Evolutionary conservation across 2,888 invertebrate genomes (phyloP), one percentile per base, ranked within the genome.

Genomic region (Caenorhabditis wallacei): DNA sequence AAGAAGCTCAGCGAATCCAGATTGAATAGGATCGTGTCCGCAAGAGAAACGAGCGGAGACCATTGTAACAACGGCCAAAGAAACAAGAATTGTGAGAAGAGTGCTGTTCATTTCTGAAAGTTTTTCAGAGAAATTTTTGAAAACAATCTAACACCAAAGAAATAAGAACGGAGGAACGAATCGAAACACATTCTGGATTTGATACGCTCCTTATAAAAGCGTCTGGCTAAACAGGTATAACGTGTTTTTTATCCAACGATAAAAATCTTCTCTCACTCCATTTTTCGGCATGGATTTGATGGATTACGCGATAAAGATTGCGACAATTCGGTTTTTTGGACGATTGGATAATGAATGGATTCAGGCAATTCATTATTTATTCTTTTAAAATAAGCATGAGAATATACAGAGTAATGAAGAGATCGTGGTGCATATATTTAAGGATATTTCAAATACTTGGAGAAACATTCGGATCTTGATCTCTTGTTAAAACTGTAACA

Each of bases 1-100:
- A 13, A 83, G 24, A 16, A 75, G 64, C 71, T 83, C 80, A 3
- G 83, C 83, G 37, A 83, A 80, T 37, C 54, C 53, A n/a, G 69
- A 26, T 61, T 79, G 79, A 54, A 83, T 3, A 10, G 35, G 20
- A 46, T 83, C 83, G 20, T 80, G 68, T 30, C 83, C 83, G 22
- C 83, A 83, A 16, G 79, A 75, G 66, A 83, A 80, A 24, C 80
- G 68, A 26, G 83, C 83, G 8, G 80, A 57, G 24, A 61, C 70
- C 54, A 82, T n/a, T 13, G 79, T 56, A 40, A 46, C 64, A 56
- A 74, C 10, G 63, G 68, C 74, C 20, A 74, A 30, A 40, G 57
- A 71, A 43, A 76, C 64, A 53, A 76, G 61, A 26, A 70, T 37
- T 11, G 61, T n/a, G n/a, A 75, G 61, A 13, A 81, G 57, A 13